These are phyloP conservation scores for Cryptus armator DNA, from an alignment of 2,888 invertebrate genomes.

Conservation along the genomic window DNA sequence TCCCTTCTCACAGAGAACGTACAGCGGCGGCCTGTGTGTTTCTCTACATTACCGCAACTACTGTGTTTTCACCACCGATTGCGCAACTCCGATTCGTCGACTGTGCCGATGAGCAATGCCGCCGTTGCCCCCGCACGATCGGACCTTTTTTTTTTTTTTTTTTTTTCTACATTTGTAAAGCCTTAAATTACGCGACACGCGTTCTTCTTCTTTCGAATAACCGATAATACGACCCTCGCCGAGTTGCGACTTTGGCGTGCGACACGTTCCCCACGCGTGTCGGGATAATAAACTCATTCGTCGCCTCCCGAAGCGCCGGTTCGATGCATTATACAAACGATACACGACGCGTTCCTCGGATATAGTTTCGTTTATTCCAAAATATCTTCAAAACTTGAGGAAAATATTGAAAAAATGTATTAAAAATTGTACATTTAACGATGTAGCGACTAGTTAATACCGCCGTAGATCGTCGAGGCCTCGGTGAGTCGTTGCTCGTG, in stretches of 20 bases:
- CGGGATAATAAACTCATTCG: conserved; percentile 64
- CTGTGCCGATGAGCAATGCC: background rate
- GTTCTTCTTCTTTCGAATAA: background rate
- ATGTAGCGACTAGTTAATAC: background rate
- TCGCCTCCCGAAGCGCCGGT: conserved; percentile 27
- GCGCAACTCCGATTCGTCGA: conserved; percentile 69
- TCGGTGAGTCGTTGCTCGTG: background rate
- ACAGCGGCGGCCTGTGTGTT: conserved; percentile 7
- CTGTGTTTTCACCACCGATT: conserved; percentile 67
- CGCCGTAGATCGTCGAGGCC: background rate
- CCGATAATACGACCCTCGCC: background rate
- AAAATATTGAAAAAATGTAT: background rate
- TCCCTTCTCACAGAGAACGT: conserved; percentile 7
- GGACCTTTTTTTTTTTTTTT: background rate
- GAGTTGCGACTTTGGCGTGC: conserved; percentile 29
- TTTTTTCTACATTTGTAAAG: background rate
- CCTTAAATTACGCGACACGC: background rate
- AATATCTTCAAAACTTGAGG: background rate
- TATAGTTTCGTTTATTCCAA: background rate
- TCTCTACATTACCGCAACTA: conserved; percentile 10
- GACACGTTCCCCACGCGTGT: conserved; percentile 53
- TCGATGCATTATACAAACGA: conserved; percentile 35
- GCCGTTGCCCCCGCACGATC: background rate
- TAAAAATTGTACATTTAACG: background rate
- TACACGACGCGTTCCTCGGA: background rate